Evolutionary conservation across 2,797 vertebrate species (phyloP), one percentile per base, ranked within the genome.

Genomic region (Gouania willdenowi): DNA sequence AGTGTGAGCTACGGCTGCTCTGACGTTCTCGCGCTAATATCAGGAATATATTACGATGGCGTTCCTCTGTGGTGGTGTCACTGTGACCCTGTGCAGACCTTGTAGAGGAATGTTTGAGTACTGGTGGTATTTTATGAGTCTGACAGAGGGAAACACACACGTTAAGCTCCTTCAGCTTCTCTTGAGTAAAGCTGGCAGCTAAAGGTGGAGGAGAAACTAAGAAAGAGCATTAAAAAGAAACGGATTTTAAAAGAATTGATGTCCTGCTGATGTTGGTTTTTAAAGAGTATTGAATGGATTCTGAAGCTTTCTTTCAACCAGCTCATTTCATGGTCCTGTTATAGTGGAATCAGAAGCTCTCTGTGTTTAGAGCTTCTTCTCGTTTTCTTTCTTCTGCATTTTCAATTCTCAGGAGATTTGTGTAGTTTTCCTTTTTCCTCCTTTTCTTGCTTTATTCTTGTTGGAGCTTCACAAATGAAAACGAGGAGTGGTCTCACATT

Each of bases 281-380:
- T 31, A 38, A 55, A 47, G 24, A 35, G 65, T 73, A 79, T 74
- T 79, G 63, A 81, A 76, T 82, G 58, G 64, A 84, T 75, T 77
- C 74, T 77, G 75, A 80, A 67, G 69, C 66, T 77, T 75, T 75
- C 66, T 81, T 82, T 81, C 69, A 71, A 46, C 45, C n/a, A 68
- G 67, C 62, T 79, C 77, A 82, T 83, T 83, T 80, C 73, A 79
- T 71, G 76, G 76, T 58, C 61, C 41, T 60, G 81, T 80, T 77
- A 71, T 68, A 46, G 56, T 38, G 52, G 63, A 69, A 60, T 83
- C 67, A 71, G 71, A 81, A 66, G 68, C 66, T 59, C 47, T 59
- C 54, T 63, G 67, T 77, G 61, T 64, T 67, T 71, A 43, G 64
- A 45, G 61, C 43, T 58, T 57, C 45, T 70, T 71, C 51, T 37